Evolutionary conservation across 2,888 invertebrate genomes (phyloP).

Genomic region (Lepidochrysops patricia): DNA sequence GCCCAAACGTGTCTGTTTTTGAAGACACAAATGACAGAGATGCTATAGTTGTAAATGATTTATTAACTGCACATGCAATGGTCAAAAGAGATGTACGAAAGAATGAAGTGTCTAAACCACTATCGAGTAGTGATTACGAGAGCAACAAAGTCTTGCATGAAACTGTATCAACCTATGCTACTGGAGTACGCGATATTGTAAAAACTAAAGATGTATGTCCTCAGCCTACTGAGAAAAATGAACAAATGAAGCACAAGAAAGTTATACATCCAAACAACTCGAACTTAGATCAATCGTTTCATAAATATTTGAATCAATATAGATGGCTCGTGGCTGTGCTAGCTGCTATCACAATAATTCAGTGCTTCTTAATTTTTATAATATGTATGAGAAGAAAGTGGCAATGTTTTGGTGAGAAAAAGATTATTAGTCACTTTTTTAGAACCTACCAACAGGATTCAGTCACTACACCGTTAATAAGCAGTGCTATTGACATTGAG

Average conservation of each 20-base stretch:
- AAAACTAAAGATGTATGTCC: background rate
- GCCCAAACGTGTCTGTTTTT: slow-evolving; percentile 37
- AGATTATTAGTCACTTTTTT: slow-evolving; percentile 42
- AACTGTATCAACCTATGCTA: background rate
- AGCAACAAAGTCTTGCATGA: background rate
- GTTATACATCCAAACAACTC: slow-evolving; percentile 1
- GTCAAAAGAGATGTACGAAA: slow-evolving; percentile 33
- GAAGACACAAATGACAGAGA: slow-evolving; percentile 24
- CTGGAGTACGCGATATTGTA: slow-evolving; percentile 13
- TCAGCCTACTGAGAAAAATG: background rate
- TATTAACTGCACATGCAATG: slow-evolving; percentile 22
- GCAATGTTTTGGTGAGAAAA: slow-evolving; percentile 32
- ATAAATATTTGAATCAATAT: slow-evolving; percentile 27
- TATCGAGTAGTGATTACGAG: background rate
- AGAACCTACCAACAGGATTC: slow-evolving; percentile 53
- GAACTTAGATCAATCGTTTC: slow-evolving; percentile 16
- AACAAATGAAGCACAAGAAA: background rate
- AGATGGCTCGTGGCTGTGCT: slow-evolving; percentile 35
- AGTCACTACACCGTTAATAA: slow-evolving; percentile 55
- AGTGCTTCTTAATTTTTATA: slow-evolving; percentile 45
- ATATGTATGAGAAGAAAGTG: slow-evolving; percentile 39
- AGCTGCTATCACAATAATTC: slow-evolving; percentile 34
- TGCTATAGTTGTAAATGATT: slow-evolving; percentile 1
- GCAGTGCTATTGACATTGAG: slow-evolving; percentile 50
- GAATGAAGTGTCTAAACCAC: slow-evolving; percentile 32